phyloP scores from a whole-genome alignment of 92 coral and sea anemone species.

The Diadumene lineata region DNA sequence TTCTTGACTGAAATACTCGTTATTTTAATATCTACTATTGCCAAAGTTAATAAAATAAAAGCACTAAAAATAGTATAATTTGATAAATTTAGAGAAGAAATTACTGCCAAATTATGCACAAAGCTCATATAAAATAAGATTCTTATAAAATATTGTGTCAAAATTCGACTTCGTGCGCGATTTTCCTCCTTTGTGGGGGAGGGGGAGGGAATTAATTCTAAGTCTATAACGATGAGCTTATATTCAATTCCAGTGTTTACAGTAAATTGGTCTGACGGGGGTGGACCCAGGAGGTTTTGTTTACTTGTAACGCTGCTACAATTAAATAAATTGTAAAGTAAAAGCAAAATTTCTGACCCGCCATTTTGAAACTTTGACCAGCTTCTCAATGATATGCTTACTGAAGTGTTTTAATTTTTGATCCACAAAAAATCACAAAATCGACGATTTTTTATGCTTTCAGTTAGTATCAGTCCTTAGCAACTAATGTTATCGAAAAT shows the following conservation, averaged over 20 bases:
- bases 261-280: neutral
- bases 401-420: neutral
- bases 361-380: neutral
- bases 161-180: neutral
- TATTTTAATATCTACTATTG: too few species aligned
- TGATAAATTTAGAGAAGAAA: neutral
- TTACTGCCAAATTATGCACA: neutral
- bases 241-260: neutral
- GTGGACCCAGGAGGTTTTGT: constrained; percentile 3
- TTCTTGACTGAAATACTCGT: too few species aligned
- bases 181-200: neutral
- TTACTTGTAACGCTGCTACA: neutral
- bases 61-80: neutral
- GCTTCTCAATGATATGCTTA: neutral
- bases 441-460: neutral
- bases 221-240: neutral
- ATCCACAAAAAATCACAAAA: neutral
- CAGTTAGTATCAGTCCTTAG: neutral
- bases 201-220: neutral
- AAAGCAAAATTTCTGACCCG: neutral
- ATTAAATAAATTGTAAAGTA: neutral
- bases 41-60: too few species aligned
- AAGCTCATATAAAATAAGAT: neutral
- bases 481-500: too few species aligned
- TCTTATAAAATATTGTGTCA: neutral